Evolutionary conservation across 2,797 vertebrate species (phyloP), one percentile per base, ranked within the genome.

Genomic region (Sparidentex hasta): DNA sequence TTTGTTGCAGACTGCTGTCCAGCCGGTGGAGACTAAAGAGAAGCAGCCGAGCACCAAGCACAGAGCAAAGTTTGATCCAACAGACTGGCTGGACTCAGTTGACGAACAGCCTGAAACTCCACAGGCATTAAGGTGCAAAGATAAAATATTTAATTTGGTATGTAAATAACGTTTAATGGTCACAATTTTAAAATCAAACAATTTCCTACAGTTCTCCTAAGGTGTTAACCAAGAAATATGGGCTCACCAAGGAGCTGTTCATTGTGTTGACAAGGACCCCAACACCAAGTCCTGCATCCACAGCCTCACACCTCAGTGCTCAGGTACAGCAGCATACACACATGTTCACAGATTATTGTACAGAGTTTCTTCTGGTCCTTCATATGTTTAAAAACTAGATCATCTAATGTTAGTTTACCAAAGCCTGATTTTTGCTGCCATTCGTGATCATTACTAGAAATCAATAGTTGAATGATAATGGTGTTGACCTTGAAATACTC

Each of bases 21-120:
- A 65, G 65, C 74, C 12, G 2, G 18, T 23, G 1, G 0, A 65
- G 6, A 33, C 11, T 0, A 27, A 74, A 5, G 43, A 72, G 29
- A 72, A 46, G 0, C 50, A 58, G 41, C 43, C 5, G 20, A 52
- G 16, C 47, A 5, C n/a, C 12, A 83, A 87, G 41, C 81, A 13
- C 52, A 81, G 72, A 55, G 18, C 46, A 0, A 82, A 71, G 88
- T 92, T 88, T 69, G 86, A 93, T 38, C 89, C 84, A 0, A 48
- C 47, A 2, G 90, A 93, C 77, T 92, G 91, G 90, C 68, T 58
- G 11, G 92, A 93, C 13, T 55, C 58, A 0, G 5, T 59, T 7
- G 13, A 55, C 0, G 85, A 91, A 2, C 69, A 80, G 54, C 74
- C 81, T 16, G 54, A 58, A 61, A 54, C 76, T 33, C 68, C 41